Conservation (phyloP, 2,888 invertebrate species). For the Galerucella calmariensis region DNA sequence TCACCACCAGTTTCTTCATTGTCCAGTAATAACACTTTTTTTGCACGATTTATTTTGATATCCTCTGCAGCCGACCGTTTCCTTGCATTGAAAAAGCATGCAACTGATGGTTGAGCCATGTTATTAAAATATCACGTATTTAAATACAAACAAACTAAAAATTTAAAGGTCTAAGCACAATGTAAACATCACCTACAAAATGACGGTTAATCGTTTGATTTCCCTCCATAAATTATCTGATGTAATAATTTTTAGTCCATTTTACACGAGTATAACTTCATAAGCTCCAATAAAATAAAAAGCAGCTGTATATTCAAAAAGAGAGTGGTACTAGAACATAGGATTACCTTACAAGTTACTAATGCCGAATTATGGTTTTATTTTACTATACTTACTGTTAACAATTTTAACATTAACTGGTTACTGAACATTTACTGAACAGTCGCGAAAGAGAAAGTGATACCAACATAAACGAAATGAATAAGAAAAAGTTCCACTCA, state of each 20-base stretch:
- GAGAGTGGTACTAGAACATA: no score
- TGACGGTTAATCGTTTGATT: constrained; percentile 29
- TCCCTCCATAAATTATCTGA: constrained; percentile 36
- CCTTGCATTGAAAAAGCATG: constrained; percentile 79
- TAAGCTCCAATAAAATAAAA: no score
- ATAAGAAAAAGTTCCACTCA: not conserved
- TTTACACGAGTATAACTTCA: not conserved
- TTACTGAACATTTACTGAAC: no score
- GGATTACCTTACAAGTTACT: no score
- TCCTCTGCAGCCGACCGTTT: constrained; percentile 82
- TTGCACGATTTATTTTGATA: constrained; percentile 64
- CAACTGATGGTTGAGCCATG: constrained; percentile 84
- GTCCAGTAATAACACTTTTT: constrained; percentile 67
- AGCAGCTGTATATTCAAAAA: no score
- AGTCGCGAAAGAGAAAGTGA: not conserved
- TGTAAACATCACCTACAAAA: constrained; percentile 9
- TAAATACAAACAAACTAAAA: constrained; percentile 54
- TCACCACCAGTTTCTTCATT: constrained; percentile 40
- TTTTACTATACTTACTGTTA: not conserved
- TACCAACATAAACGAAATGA: not conserved
- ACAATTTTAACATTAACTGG: not conserved
- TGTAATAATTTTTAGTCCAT: not conserved
- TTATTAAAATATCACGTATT: constrained; percentile 40
- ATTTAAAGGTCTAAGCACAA: constrained; percentile 47
- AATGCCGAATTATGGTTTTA: not conserved